Conservation (phyloP, 1,140 invertebrate species). For the Drosophila malerkotliana region DNA sequence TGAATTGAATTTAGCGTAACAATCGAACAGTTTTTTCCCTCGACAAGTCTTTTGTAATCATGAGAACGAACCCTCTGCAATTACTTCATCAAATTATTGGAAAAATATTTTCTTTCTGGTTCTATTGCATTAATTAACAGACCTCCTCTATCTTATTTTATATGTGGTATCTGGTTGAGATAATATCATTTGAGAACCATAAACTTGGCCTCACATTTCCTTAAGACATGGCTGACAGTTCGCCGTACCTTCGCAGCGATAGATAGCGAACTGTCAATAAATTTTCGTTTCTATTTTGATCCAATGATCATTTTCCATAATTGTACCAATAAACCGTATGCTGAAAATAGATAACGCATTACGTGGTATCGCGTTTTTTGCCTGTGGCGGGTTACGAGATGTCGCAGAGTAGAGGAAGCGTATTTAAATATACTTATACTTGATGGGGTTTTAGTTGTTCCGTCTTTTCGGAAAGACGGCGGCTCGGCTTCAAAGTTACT, state of each 20-base stretch:
- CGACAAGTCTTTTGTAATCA: neutral
- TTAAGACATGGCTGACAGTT: slow-evolving; percentile 35
- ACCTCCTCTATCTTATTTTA: neutral
- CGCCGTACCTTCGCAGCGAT: slow-evolving; percentile 35
- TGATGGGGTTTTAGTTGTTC: neutral
- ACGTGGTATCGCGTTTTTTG: slow-evolving; percentile 36
- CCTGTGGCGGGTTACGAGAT: slow-evolving; percentile 18
- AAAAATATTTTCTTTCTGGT: neutral
- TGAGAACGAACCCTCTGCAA: neutral
- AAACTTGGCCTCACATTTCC: slow-evolving; percentile 41
- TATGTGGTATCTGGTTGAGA: slow-evolving; percentile 12
- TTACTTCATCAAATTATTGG: neutral
- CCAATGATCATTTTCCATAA: slow-evolving; percentile 69
- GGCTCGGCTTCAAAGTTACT: slow-evolving; percentile 39
- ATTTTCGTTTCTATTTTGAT: slow-evolving; percentile 48
- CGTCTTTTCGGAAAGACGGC: slow-evolving; percentile 14
- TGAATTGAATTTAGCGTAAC: slow-evolving; percentile 9
- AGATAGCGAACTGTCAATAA: slow-evolving; percentile 64
- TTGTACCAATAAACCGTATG: slow-evolving; percentile 68
- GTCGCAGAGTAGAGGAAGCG: slow-evolving; percentile 23
- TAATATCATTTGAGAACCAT: slow-evolving; percentile 22
- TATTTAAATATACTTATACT: slow-evolving; percentile 36
- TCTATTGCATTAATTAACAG: neutral
- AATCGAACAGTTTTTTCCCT: slow-evolving; percentile 9
- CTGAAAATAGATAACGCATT: slow-evolving; percentile 62